Conservation (phyloP, 2,113 vertebrate genomes). For the Laticauda colubrina region DNA sequence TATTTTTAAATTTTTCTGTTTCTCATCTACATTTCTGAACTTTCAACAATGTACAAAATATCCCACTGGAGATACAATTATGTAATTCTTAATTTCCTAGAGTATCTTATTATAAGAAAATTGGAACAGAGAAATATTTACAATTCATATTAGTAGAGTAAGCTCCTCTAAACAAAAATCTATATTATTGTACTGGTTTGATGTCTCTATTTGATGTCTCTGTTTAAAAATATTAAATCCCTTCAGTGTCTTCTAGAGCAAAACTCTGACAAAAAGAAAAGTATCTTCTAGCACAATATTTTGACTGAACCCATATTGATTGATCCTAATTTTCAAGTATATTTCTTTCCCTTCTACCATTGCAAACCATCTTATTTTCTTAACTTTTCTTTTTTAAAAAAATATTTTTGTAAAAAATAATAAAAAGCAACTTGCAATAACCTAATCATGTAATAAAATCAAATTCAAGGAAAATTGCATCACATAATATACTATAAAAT, state of each 20-base stretch:
- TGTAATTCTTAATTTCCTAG: slow-evolving; percentile 40
- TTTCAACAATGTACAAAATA: slow-evolving; percentile 14
- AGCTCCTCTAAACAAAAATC: slow-evolving; percentile 6
- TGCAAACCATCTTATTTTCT: neutral
- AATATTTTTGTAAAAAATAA: neutral
- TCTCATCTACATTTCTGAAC: slow-evolving; percentile 51
- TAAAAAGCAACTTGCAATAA: neutral
- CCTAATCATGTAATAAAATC: neutral
- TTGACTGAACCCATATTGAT: neutral
- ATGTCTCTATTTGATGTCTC: neutral
- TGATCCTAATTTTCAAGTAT: neutral
- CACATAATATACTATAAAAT: neutral
- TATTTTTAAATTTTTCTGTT: slow-evolving; percentile 56
- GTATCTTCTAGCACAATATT: neutral
- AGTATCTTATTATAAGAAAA: slow-evolving; percentile 28
- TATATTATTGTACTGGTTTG: slow-evolving; percentile 1
- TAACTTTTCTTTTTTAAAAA: neutral
- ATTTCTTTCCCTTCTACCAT: neutral
- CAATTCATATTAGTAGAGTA: slow-evolving; percentile 9
- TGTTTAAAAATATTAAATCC: slow-evolving; percentile 15
- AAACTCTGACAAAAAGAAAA: neutral
- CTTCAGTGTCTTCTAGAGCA: slow-evolving; percentile 17
- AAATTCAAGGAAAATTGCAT: neutral
- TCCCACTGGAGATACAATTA: slow-evolving; percentile 9
- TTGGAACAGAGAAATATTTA: slow-evolving; percentile 36